Evolutionary conservation across 2,888 invertebrate species (phyloP).

Genomic region (Athalia circularis): DNA sequence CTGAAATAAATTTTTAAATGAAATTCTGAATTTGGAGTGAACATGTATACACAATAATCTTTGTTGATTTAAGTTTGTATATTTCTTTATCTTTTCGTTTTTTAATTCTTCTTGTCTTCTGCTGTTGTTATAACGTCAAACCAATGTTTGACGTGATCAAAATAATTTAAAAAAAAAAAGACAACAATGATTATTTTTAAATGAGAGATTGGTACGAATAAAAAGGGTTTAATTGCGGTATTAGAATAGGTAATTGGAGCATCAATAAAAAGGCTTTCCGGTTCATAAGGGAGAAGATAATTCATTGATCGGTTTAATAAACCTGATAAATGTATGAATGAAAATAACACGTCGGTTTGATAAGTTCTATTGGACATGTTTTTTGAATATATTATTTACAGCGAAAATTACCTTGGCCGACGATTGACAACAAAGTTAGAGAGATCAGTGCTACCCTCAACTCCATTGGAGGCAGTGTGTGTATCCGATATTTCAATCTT

Average conservation of each 20-base stretch:
- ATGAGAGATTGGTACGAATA: too few species aligned
- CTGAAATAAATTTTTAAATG: too few species aligned
- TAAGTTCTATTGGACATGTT: neutral
- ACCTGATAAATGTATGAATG: neutral
- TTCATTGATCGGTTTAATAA: constrained; percentile 1
- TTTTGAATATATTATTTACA: constrained; percentile 38
- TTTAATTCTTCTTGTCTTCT: too few species aligned
- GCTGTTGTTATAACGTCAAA: too few species aligned
- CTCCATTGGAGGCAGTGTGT: constrained; percentile 61
- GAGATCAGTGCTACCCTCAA: constrained; percentile 58
- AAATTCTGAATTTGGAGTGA: too few species aligned
- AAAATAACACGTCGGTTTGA: neutral
- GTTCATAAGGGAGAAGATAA: neutral
- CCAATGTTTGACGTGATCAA: too few species aligned
- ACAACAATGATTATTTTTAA: too few species aligned
- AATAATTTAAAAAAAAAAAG: too few species aligned
- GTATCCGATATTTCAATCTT: constrained; percentile 55
- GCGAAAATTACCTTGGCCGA: constrained; percentile 56
- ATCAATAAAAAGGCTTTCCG: neutral
- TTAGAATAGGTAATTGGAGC: neutral
- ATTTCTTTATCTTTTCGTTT: too few species aligned
- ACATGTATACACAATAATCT: too few species aligned
- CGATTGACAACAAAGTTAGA: constrained; percentile 62
- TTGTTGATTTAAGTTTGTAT: too few species aligned
- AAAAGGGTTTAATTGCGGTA: neutral